phyloP scores from a whole-genome alignment of 2,113 vertebrate genomes.

The Brachyistius frenatus region DNA sequence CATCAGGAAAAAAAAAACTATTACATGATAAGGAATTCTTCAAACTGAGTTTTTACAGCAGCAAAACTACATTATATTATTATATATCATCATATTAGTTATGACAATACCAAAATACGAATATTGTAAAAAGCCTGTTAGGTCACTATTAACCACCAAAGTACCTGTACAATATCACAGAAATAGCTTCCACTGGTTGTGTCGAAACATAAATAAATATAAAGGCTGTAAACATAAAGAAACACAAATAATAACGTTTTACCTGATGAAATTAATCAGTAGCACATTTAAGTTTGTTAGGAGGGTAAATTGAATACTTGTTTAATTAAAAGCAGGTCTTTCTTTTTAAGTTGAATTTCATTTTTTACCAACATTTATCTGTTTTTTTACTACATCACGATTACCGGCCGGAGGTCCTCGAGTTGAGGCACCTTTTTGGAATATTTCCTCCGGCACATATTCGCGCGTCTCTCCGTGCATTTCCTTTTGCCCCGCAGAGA shows the following conservation, averaged over 20 bases:
- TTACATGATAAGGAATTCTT: background rate
- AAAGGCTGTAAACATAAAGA: background rate
- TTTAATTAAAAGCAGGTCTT: background rate
- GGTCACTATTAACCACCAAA: background rate
- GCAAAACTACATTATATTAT: too few relatives aligned
- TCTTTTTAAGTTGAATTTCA: background rate
- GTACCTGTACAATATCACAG: too few relatives aligned
- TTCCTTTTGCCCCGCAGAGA: constrained; percentile 60
- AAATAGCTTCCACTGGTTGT: background rate
- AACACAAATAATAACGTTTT: background rate
- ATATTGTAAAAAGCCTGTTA: background rate
- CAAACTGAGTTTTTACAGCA: background rate
- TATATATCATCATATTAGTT: too few relatives aligned
- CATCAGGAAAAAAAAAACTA: too few relatives aligned
- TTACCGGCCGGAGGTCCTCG: background rate
- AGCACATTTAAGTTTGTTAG: background rate
- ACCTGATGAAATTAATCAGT: background rate
- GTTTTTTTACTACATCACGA: background rate
- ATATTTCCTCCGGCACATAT: constrained; percentile 18
- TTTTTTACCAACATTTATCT: background rate
- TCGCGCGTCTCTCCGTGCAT: constrained; percentile 33
- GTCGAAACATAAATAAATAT: background rate
- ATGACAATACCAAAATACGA: background rate
- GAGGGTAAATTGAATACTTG: background rate
- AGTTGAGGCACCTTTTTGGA: background rate